Conservation (phyloP, 2,113 vertebrate species). For the Otus sunia region DNA sequence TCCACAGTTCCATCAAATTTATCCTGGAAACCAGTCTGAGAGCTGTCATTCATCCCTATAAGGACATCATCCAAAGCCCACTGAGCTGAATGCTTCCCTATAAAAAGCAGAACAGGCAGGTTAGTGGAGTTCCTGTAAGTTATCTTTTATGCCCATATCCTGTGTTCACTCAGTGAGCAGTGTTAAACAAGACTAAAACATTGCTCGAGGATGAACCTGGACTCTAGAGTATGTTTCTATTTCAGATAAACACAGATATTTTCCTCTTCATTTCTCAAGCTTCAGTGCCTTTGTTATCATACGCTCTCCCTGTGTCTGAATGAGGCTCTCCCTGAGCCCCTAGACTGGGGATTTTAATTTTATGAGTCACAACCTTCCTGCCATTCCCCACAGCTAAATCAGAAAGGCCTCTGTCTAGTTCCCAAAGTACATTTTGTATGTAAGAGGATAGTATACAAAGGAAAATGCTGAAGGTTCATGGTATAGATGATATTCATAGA, state of each 20-base stretch:
- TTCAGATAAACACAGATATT: neutral
- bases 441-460: neutral
- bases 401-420: neutral
- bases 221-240: neutral
- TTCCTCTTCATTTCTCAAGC: neutral
- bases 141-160: neutral
- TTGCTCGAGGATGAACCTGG: neutral
- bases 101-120: constrained; percentile 32
- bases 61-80: constrained; percentile 96
- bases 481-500: neutral
- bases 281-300: neutral
- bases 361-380: neutral
- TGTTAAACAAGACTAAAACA: neutral
- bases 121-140: neutral
- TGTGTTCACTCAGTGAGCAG: neutral
- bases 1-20: constrained; percentile 91
- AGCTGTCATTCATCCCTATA: constrained; percentile 98
- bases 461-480: neutral
- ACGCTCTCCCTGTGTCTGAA: neutral
- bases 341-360: neutral
- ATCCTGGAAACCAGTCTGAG: constrained; percentile 92
- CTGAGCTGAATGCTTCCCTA: constrained; percentile 93
- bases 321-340: neutral
- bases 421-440: neutral
- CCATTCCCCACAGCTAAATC: neutral